Percentiles rank a stretch among this genome's conserved stretches.
Conservation (phyloP, 2,888 invertebrate genomes). For the Andrena camellia region DNA sequence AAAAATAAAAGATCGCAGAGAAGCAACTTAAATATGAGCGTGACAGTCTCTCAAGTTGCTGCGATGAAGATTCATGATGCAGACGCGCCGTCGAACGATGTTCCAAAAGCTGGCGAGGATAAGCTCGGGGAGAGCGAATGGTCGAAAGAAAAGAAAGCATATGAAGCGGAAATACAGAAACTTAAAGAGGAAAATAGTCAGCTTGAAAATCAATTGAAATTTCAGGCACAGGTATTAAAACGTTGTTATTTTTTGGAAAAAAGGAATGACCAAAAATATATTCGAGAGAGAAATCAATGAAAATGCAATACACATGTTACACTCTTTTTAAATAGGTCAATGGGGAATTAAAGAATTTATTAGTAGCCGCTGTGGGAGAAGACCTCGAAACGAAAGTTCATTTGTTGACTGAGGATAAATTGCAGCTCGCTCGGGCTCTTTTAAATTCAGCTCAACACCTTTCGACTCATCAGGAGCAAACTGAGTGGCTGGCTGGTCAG, state of each 20-base stretch:
- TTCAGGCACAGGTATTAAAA: slow-evolving; percentile 90
- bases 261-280: background rate
- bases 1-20: slow-evolving; percentile 83
- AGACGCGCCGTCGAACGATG: slow-evolving; percentile 81
- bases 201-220: slow-evolving; percentile 93
- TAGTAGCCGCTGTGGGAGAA: slow-evolving; percentile 98
- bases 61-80: slow-evolving; percentile 87
- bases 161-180: slow-evolving; percentile 88
- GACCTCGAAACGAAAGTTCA: slow-evolving; percentile 96
- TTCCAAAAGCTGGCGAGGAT: slow-evolving; percentile 52
- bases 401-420: slow-evolving; percentile 95
- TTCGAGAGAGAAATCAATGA: slow-evolving; percentile 18
- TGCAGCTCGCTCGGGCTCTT: slow-evolving; percentile 94
- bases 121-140: slow-evolving; percentile 77
- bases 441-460: slow-evolving; percentile 94
- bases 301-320: slow-evolving; percentile 3
- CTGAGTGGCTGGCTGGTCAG: slow-evolving; percentile 96
- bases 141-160: slow-evolving; percentile 86
- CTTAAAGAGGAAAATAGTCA: slow-evolving; percentile 90
- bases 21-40: slow-evolving; percentile 89
- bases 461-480: slow-evolving; percentile 95
- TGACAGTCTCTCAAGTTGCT: slow-evolving; percentile 90
- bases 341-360: slow-evolving; percentile 95
- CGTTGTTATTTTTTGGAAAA: background rate
- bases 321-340: slow-evolving; percentile 89